Evolutionary conservation across 2,888 invertebrate genomes (phyloP), one percentile per base, ranked within the genome.

Genomic region (Diadegma fenestrale): DNA sequence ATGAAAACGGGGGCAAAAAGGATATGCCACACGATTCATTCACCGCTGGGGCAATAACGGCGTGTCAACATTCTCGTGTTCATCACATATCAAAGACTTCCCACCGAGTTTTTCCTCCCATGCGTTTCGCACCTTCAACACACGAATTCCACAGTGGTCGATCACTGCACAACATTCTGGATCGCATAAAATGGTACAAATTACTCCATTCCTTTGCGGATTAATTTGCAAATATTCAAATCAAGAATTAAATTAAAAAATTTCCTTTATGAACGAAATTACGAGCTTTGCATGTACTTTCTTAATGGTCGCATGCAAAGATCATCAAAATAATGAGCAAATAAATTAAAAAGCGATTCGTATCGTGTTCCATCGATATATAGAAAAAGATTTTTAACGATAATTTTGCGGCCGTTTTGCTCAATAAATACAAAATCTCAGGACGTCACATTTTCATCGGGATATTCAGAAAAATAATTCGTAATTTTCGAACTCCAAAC

Each of bases 11-110:
- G 33, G 69, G 81, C 75, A 69, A 64, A 81, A 73, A 73, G 19
- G 51, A 22, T 51, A 41, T 45, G 1, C 69, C 81, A 85, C 81
- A 81, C 78, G 75, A 85, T 81, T 81, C 84, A 81, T 81, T 85
- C 81, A 85, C 51, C 43, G 48, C 30, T 26, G 37, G 48, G 19
- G 75, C 54, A 26, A 78, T 75, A 68, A 69, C 51, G 61, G 54
- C 76, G 14, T 58, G 72, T 26, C 33, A 78, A 14, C 51, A 73
- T 48, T 68, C 64, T 68, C 68, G 17, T 66, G 54, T 63, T 33
- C 26, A 45, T 45, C 14, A 48, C 19, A 26, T 69, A 2, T 64
- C 43, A 73, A 58, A 1, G 58, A 22, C 51, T 54, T 51, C 48
- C 37, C 12, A 22, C n/a, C 14, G 69, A 78, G 69, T 85, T 81